Percentiles rank a stretch among this genome's conserved stretches.
phyloP scores from a whole-genome alignment of 2,888 invertebrate genomes.

The Melinopterus prodromus region DNA sequence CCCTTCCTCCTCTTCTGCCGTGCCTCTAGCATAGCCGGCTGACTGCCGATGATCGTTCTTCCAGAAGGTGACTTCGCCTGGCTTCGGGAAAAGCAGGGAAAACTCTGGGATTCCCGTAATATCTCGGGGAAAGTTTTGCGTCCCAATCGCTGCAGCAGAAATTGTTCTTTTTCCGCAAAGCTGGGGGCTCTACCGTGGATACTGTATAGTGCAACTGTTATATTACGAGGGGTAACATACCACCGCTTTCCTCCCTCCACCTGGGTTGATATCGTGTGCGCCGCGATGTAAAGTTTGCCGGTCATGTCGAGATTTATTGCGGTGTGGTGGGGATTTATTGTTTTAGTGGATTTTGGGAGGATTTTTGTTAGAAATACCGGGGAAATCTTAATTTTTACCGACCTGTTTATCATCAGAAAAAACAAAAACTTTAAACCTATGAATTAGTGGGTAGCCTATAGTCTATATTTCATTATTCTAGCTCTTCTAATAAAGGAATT shows the following conservation, averaged over 20 bases:
- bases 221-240: not conserved
- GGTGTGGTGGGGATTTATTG: conserved; percentile 6
- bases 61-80: conserved; percentile 41
- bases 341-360: not conserved
- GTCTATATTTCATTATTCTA: no score
- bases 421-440: no score
- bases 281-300: conserved; percentile 21
- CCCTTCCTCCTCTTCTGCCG: no score
- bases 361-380: not conserved
- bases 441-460: no score
- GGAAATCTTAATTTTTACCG: no score
- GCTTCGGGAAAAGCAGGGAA: conserved; percentile 39
- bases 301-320: conserved; percentile 26
- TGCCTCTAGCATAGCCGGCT: conserved; percentile 36
- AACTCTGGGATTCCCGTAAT: conserved; percentile 44
- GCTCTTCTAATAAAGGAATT: no score
- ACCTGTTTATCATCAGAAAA: no score
- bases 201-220: not conserved
- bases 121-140: conserved; percentile 45
- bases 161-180: conserved; percentile 16
- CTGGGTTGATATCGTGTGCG: conserved; percentile 15
- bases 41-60: conserved; percentile 39
- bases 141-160: conserved; percentile 32
- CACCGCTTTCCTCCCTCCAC: conserved; percentile 6
- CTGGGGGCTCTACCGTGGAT: conserved; percentile 5